phyloP scores from a whole-genome alignment of 2,888 invertebrate genomes.

The Dryomyza anilis region DNA sequence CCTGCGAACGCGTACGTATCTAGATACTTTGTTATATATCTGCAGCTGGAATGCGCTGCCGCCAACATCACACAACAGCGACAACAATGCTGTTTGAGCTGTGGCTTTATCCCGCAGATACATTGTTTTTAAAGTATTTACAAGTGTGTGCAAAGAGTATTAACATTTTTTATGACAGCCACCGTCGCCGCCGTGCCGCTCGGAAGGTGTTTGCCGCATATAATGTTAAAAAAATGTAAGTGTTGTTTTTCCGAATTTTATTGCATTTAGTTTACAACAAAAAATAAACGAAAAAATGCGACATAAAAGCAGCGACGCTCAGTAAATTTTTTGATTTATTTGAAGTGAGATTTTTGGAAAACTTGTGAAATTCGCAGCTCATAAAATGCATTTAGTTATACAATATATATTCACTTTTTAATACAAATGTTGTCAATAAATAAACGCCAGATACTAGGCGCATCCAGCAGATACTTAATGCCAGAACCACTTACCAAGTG shows the following conservation, averaged over 20 bases:
- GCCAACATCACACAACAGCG: neutral
- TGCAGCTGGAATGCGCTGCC: neutral
- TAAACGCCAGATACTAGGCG: neutral
- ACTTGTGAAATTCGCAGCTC: too few relatives aligned
- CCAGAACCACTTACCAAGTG: neutral
- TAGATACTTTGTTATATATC: neutral
- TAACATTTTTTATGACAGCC: slow-evolving; percentile 31
- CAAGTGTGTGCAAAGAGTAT: slow-evolving; percentile 33
- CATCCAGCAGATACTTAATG: neutral
- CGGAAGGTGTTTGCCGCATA: too few relatives aligned
- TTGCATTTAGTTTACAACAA: too few relatives aligned
- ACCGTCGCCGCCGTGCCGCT: neutral
- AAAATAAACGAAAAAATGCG: neutral
- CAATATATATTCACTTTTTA: too few relatives aligned
- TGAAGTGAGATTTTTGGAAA: too few relatives aligned
- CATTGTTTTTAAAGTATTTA: slow-evolving; percentile 31
- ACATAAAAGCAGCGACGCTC: too few relatives aligned
- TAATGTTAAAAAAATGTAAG: too few relatives aligned
- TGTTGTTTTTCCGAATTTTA: too few relatives aligned
- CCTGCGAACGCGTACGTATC: neutral
- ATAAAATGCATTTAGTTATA: too few relatives aligned
- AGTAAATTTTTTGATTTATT: too few relatives aligned
- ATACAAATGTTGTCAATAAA: too few relatives aligned
- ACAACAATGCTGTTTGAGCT: neutral
- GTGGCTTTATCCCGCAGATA: slow-evolving; percentile 27